These are phyloP conservation scores for Yasuhikotakia modesta DNA, from an alignment of 2,797 vertebrate species.

Conservation along the genomic window DNA sequence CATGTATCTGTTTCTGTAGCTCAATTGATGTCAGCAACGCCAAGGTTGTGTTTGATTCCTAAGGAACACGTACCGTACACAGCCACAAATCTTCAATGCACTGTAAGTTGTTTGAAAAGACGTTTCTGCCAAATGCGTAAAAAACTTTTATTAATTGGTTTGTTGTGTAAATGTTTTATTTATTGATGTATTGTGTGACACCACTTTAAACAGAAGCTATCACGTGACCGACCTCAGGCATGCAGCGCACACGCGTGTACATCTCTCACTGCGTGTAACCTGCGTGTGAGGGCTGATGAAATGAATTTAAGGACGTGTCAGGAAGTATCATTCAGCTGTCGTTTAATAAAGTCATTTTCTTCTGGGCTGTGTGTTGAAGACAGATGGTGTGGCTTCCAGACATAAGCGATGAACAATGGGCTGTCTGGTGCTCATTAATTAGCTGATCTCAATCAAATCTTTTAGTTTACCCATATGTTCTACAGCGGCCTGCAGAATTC, in stretches of 20 bases:
- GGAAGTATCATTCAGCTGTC: slow-evolving; percentile 21
- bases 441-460: slow-evolving; percentile 39
- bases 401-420: slow-evolving; percentile 27
- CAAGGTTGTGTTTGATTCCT: no score
- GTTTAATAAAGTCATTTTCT: slow-evolving; percentile 23
- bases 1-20: no score
- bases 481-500: slow-evolving; percentile 14
- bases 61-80: no score
- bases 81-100: no score
- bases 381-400: slow-evolving; percentile 37
- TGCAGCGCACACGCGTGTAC: background rate
- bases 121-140: no score
- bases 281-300: background rate
- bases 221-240: background rate
- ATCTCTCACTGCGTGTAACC: background rate
- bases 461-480: slow-evolving; percentile 32
- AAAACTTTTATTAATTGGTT: background rate
- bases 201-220: background rate
- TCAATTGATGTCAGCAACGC: no score
- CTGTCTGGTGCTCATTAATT: slow-evolving; percentile 43
- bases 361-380: slow-evolving; percentile 16
- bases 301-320: slow-evolving; percentile 13
- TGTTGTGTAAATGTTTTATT: background rate
- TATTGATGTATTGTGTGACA: background rate
- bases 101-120: no score